Conservation (phyloP, 2,113 vertebrate genomes). For the Garra rufa region DNA sequence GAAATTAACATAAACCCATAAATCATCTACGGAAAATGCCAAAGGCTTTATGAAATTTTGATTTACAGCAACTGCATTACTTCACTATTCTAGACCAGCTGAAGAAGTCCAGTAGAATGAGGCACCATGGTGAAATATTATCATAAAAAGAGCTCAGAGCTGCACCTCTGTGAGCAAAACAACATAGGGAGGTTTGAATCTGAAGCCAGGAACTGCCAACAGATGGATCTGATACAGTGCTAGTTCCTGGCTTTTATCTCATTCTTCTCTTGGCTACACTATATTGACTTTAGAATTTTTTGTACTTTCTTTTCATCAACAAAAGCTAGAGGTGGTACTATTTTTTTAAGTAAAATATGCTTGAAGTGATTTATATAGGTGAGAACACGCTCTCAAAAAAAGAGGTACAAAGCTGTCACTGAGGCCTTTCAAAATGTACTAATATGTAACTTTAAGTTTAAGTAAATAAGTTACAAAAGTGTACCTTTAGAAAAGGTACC, state of each 20-base stretch:
- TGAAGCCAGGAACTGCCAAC: conserved; percentile 29
- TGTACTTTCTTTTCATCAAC: background rate
- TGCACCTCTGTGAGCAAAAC: conserved; percentile 22
- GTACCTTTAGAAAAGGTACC: background rate
- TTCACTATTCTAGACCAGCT: background rate
- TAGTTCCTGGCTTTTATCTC: background rate
- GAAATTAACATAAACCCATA: background rate
- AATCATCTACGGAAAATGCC: background rate
- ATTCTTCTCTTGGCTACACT: background rate
- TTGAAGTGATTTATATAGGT: background rate
- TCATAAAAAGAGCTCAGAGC: background rate
- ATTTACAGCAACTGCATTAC: background rate
- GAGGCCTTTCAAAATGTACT: no score
- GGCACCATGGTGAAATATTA: background rate
- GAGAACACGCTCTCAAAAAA: background rate
- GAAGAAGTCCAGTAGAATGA: background rate
- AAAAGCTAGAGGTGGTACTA: background rate
- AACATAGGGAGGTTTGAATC: conserved; percentile 21
- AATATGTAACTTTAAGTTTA: background rate
- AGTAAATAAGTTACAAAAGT: background rate
- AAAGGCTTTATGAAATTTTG: background rate
- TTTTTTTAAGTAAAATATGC: background rate
- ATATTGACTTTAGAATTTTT: background rate
- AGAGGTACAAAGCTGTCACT: background rate
- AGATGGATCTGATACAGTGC: conserved; percentile 38